Base-by-base conservation (phyloP, 2,888 invertebrate species). In the Eristalis pertinax region DNA sequence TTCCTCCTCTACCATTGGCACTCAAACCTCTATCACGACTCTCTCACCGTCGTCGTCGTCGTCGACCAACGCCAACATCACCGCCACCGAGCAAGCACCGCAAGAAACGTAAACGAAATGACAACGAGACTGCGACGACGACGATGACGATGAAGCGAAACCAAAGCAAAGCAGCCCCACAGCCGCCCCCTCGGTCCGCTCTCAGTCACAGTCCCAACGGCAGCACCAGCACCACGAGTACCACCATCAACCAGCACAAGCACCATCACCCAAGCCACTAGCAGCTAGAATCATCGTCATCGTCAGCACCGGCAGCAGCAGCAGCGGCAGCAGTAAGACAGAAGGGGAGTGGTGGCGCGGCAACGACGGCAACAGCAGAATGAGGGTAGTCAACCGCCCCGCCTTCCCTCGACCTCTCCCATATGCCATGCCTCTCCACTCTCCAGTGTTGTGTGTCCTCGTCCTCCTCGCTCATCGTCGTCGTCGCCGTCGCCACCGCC, bases 81-180 rank as follows among this genome's bases (percentile, higher is more conserved):
- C 58, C 58, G 67, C 62, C 63, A 22, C 50, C 67, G 41, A 29
- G 60, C 56, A 26, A 58, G 43, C 84, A 80, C 81, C 82, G 56
- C 77, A 86, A 86, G 82, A 86, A 81, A 86, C 82, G 82, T 82
- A 82, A 86, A 77, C 85, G 73, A 81, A 76, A 85, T 77, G 77
- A 82, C 82, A 70, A 86, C 82, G 77, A 73, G 29, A 79, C 62
- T 35, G 56, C 68, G 15, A 50, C 69, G 24, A 41, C 13, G 64
- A 64, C 58, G 29, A 72, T 60, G 67, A 75, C 60, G 79, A 73
- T 73, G 74, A 86, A 86, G 76, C 86, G 86, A 83, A 86, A 70
- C 86, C 86, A 70, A 78, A 86, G 75, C 86, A 78, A 76, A 86
- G 78, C 78, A 83, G 50, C n/a, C 19, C 50, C n/a, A 19, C 50